phyloP scores from a whole-genome alignment of 2,113 vertebrate genomes.

The Myiopsitta monachus region DNA sequence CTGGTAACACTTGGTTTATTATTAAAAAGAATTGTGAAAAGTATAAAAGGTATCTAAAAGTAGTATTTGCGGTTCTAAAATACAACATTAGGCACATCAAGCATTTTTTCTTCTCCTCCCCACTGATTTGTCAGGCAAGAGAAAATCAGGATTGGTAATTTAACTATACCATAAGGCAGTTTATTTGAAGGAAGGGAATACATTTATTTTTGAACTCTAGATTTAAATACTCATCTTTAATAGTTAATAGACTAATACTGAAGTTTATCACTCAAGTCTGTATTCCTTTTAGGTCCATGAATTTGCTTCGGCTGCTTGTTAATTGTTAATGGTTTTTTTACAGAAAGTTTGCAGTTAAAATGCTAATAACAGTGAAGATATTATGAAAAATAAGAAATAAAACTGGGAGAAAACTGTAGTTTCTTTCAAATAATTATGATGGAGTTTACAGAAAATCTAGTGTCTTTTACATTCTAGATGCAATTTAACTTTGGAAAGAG shows the following conservation, averaged over 20 bases:
- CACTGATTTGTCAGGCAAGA: background rate
- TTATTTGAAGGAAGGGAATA: background rate
- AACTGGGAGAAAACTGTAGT: background rate
- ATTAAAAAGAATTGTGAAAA: background rate
- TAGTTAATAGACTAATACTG: background rate
- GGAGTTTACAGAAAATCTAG: background rate
- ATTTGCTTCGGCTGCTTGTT: conserved; percentile 10
- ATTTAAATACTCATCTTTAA: background rate
- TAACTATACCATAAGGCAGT: background rate
- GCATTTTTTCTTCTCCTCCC: background rate
- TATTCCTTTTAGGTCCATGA: background rate
- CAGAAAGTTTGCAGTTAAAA: background rate
- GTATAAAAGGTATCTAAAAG: background rate
- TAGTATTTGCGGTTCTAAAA: background rate
- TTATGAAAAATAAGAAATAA: background rate
- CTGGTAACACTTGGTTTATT: background rate
- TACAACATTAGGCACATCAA: background rate
- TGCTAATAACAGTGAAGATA: background rate
- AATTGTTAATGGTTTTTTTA: background rate
- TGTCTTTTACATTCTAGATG: background rate
- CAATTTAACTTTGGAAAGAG: background rate
- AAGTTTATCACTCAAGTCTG: background rate
- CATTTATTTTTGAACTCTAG: background rate
- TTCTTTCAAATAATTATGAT: background rate
- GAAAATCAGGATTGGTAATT: background rate